Base-by-base conservation (phyloP, 2,113 vertebrate species). In the Paralichthys olivaceus region DNA sequence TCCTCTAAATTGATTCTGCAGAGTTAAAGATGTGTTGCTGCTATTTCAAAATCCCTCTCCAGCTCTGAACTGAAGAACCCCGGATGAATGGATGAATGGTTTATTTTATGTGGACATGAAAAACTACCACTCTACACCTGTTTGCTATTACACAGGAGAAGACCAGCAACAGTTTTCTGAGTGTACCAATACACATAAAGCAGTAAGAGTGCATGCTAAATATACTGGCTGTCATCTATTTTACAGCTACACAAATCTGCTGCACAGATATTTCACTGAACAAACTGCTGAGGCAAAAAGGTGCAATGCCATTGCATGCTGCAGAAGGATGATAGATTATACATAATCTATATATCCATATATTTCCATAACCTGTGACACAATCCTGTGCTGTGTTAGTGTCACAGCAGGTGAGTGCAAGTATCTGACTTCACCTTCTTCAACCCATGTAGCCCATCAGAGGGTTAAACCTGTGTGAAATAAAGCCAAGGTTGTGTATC, bases 291-390 rank as follows among this genome's bases (percentile, higher is more conserved):
- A 78, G 20, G 40, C 22, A 25, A 61, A 53, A 37, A 20, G 37
- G 54, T 47, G 51, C 79, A 77, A 82, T 72, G 69, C 67, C 2
- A 2, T 15, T 72, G 53, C 71, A 58, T 1, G 29, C 70, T 67
- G 59, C 63, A 81, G 47, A 55, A 43, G 47, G 40, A 67, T 74
- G 49, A 83, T 51, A 71, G 55, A 72, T n/a, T n/a, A n/a, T n/a
- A n/a, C 20, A 20, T 23, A 12, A 45, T 54, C 15, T 5, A 43
- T 43, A 11, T 43, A 43, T 4, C 40, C 2, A 2, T 28, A 22
- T 28, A 56, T 81, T 72, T 79, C n/a, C 80, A 83, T 70, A 45
- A 55, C 59, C 68, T 15, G 25, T 43, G 40, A 56, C 60, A 51
- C 32, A 72, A 26, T 54, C 28, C 32, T 69, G 14, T 68, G 63